Percentiles rank a stretch among this genome's conserved stretches.
phyloP scores from a whole-genome alignment of 2,113 vertebrate species.

The Halcyon malimbica region DNA sequence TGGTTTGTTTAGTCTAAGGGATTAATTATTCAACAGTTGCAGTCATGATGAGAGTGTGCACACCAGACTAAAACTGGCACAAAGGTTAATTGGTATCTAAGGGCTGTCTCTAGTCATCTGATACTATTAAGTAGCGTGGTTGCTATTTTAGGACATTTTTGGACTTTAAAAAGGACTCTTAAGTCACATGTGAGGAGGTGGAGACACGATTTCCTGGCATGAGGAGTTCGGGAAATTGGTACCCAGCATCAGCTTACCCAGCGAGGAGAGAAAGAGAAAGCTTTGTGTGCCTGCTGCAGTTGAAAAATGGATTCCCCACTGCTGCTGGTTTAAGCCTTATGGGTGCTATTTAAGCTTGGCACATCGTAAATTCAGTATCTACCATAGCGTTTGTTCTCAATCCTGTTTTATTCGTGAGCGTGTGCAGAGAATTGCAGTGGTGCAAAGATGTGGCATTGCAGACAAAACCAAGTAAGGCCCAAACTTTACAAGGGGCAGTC shows the following conservation, averaged over 20 bases:
- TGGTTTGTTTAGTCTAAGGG: constrained; percentile 51
- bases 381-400: constrained; percentile 34
- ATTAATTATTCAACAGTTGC: constrained; percentile 75
- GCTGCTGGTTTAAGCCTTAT: constrained; percentile 54
- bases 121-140: constrained; percentile 8
- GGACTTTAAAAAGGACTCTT: not conserved
- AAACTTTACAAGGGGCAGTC: not conserved
- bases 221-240: not conserved
- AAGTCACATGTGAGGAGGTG: not conserved
- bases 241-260: not conserved
- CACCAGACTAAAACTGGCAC: constrained; percentile 52
- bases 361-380: constrained; percentile 70
- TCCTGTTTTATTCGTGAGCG: constrained; percentile 41
- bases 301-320: constrained; percentile 63
- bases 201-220: not conserved
- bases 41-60: constrained; percentile 29
- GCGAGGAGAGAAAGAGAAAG: not conserved
- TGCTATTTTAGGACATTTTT: constrained; percentile 56
- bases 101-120: constrained; percentile 35
- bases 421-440: constrained; percentile 17
- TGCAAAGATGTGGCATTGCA: not conserved
- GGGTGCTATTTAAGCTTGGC: constrained; percentile 75
- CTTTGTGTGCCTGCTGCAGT: constrained; percentile 1
- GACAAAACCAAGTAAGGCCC: not conserved
- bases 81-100: constrained; percentile 74